Conservation (phyloP, 2,113 vertebrate genomes). For the Camelus dromedarius region DNA sequence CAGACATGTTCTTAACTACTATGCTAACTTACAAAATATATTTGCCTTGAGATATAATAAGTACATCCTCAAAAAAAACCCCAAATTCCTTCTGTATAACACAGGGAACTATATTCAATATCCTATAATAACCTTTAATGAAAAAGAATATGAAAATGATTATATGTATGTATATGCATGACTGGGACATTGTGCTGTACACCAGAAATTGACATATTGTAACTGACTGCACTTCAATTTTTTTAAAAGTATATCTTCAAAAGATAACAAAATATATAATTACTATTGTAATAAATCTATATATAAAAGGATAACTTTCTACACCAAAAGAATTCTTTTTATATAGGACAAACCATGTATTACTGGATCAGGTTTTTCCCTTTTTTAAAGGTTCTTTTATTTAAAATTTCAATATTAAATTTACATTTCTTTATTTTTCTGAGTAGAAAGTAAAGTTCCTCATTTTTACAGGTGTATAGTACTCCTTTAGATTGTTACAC, state of each 20-base stretch:
- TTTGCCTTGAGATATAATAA: slow-evolving; percentile 19
- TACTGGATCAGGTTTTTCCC: not conserved
- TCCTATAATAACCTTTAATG: no score
- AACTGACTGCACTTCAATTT: no score
- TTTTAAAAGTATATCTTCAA: not conserved
- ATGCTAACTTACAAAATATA: not conserved
- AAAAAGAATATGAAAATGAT: no score
- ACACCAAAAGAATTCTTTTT: slow-evolving; percentile 13
- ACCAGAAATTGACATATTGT: no score
- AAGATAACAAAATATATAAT: slow-evolving; percentile 2
- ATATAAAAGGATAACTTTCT: not conserved
- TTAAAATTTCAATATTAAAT: not conserved
- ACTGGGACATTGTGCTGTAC: no score
- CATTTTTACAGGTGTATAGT: not conserved
- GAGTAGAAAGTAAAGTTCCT: not conserved
- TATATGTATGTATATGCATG: no score
- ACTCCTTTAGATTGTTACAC: not conserved
- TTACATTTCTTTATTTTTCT: not conserved
- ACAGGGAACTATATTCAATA: no score
- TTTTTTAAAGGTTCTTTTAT: not conserved
- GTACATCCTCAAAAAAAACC: not conserved
- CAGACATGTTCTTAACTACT: not conserved
- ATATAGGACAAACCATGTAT: not conserved
- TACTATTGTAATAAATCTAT: not conserved
- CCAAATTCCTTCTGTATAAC: not conserved